These are phyloP conservation scores for Beroe ovata DNA, from an alignment of 37 sponge, comb jelly and placozoan species.

Conservation along the genomic window DNA sequence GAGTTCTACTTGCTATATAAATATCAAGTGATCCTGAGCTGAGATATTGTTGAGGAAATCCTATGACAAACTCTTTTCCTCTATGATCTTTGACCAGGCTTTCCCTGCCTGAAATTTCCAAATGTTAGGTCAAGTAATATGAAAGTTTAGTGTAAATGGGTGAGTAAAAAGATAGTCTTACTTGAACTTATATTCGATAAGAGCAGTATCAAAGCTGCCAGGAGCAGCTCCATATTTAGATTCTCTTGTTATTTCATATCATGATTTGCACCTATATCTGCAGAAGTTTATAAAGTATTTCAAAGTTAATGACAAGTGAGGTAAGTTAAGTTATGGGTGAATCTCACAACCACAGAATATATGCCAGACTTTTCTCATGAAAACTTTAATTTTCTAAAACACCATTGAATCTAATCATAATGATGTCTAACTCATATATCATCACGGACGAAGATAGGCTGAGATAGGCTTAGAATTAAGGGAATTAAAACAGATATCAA, in stretches of 20 bases:
- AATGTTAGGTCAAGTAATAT: background rate
- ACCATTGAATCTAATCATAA: too few species aligned
- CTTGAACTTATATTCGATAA: background rate
- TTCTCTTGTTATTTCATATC: background rate
- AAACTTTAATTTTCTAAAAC: too few species aligned
- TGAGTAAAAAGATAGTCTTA: background rate
- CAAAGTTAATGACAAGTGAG: too few species aligned
- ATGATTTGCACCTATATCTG: too few species aligned
- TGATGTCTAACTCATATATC: too few species aligned
- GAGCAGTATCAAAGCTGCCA: background rate
- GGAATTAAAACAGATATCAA: too few species aligned
- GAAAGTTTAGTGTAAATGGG: background rate
- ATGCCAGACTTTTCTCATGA: too few species aligned
- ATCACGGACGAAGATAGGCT: too few species aligned
- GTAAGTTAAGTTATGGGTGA: too few species aligned
- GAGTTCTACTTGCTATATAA: constrained; percentile 19
- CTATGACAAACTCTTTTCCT: constrained; percentile 48
- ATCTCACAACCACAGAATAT: too few species aligned
- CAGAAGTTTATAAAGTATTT: too few species aligned
- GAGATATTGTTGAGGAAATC: constrained; percentile 50
- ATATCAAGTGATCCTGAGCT: constrained; percentile 62
- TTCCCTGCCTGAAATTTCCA: background rate
- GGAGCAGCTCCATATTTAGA: constrained; percentile 33
- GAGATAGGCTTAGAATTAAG: too few species aligned
- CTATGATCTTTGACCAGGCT: constrained; percentile 33